Percentiles rank a stretch among this genome's conserved stretches.
Conservation (phyloP, 2,113 vertebrate genomes). For the Sakesphorus luctuosus region DNA sequence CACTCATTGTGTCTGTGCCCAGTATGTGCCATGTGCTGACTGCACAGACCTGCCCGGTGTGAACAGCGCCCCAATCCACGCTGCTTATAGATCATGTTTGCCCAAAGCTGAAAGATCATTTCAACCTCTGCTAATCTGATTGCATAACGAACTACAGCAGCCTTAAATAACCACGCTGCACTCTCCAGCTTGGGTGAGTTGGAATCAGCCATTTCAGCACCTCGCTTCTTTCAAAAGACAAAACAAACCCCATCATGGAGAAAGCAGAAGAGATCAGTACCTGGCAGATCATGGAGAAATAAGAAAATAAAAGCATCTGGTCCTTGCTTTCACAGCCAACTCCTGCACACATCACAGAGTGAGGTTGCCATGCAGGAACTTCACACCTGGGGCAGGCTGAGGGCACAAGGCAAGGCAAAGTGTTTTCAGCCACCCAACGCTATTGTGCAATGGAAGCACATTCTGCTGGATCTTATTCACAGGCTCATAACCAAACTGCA, state of each 20-base stretch:
- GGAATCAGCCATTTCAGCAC: neutral
- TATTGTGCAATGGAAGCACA: slow-evolving; percentile 41
- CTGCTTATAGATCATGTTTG: neutral
- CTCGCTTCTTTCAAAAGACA: neutral
- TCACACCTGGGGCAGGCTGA: neutral
- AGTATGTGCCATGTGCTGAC: rapidly evolving
- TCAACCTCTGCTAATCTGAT: slow-evolving; percentile 54
- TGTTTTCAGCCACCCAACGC: neutral
- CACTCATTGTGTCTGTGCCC: neutral
- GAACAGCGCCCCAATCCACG: neutral
- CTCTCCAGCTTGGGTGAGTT: neutral
- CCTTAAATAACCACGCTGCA: slow-evolving; percentile 25
- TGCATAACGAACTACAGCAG: slow-evolving; percentile 42
- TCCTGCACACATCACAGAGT: rapidly evolving
- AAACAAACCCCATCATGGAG: neutral
- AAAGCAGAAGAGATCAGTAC: neutral
- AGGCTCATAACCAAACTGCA: slow-evolving; percentile 23
- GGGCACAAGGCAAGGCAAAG: neutral
- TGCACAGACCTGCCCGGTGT: neutral
- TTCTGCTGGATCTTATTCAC: slow-evolving; percentile 51
- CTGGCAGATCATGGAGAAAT: neutral
- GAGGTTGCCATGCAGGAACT: neutral
- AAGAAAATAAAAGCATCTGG: neutral
- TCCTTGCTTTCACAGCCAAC: neutral
- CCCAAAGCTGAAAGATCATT: slow-evolving; percentile 21